Base-by-base conservation (phyloP, 2,797 vertebrate genomes). In the Gymnothorax reevesii region DNA sequence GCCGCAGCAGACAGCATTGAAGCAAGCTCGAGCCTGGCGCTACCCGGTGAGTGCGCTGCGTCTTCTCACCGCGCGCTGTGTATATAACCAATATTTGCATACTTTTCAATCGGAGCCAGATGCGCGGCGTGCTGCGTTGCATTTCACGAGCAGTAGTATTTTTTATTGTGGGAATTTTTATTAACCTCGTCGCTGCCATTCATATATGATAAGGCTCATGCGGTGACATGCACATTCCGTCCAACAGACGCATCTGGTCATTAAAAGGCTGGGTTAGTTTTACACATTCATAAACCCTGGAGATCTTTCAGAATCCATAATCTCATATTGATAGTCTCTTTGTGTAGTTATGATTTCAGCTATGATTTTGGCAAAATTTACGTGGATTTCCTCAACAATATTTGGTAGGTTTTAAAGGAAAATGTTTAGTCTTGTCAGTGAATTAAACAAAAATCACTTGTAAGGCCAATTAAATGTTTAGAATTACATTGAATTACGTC, bases 1-100 rank as follows among this genome's bases (percentile, higher is more conserved):
- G 91, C 93, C 92, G 93, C 93, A 91, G 88, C 93, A 93, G 92
- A 88, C 92, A 89, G 85, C 87, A 88, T 86, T 75, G 88, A 86
- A 75, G 22, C 64, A 66, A 92, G 87, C 87, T 86, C 86, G 83
- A 90, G 90, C 88, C 88, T 88, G 90, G 90, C 92, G 91, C 93
- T 90, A 91, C 92, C 89, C 84, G 94, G 96, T 96, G 93, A 95
- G 95, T 95, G 92, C 90, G 93, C 92, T 85, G 90, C 87, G 89
- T 93, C 92, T 79, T 79, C 84, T 79, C 71, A 27, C 83, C 71
- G 83, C 83, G 83, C 83, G 83, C 84, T 94, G 90, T 90, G 90
- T 93, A 90, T 90, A 92, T 92, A 91, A 90, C 89, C 87, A 75
- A 86, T 88, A 88, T 90, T 90, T 91, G 91, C 92, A 91, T 89